A percentile compares a stretch with the other conserved stretches of the same genome.
These are phyloP conservation scores for Upupa epops DNA, from an alignment of 2,113 vertebrate genomes.

Conservation along the genomic window DNA sequence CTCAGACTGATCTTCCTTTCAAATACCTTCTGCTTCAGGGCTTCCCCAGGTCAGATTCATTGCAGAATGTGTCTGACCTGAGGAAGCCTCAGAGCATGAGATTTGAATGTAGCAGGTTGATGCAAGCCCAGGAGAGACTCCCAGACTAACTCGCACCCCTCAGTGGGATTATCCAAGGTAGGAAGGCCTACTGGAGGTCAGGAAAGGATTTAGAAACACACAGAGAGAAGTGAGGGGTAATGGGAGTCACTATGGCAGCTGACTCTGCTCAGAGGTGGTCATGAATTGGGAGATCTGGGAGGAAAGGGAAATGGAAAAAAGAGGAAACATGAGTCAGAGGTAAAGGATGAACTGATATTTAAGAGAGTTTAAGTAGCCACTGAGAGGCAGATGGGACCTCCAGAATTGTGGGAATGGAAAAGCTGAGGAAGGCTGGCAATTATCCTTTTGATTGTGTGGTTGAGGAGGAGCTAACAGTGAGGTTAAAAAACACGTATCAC, in stretches of 20 bases:
- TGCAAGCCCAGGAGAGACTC: slow-evolving; percentile 61
- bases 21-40: slow-evolving; percentile 72
- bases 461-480: background rate
- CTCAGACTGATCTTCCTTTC: slow-evolving; percentile 72
- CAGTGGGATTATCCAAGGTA: slow-evolving; percentile 61
- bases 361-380: background rate
- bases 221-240: slow-evolving; percentile 53
- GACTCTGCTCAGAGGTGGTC: slow-evolving; percentile 50
- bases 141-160: slow-evolving; percentile 50
- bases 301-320: slow-evolving; percentile 15
- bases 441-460: background rate
- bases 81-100: slow-evolving; percentile 72
- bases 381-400: background rate
- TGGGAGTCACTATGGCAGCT: slow-evolving; percentile 8
- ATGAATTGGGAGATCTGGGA: background rate
- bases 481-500: background rate
- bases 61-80: slow-evolving; percentile 70
- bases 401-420: slow-evolving; percentile 5
- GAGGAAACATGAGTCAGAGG: background rate
- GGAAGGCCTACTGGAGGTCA: slow-evolving; percentile 64
- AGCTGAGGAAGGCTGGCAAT: background rate
- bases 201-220: slow-evolving; percentile 51
- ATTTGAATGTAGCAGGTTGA: slow-evolving; percentile 69
- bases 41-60: slow-evolving; percentile 74
- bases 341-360: background rate